Conservation (phyloP, 2,113 vertebrate genomes). For the Oncorhynchus gorbuscha region DNA sequence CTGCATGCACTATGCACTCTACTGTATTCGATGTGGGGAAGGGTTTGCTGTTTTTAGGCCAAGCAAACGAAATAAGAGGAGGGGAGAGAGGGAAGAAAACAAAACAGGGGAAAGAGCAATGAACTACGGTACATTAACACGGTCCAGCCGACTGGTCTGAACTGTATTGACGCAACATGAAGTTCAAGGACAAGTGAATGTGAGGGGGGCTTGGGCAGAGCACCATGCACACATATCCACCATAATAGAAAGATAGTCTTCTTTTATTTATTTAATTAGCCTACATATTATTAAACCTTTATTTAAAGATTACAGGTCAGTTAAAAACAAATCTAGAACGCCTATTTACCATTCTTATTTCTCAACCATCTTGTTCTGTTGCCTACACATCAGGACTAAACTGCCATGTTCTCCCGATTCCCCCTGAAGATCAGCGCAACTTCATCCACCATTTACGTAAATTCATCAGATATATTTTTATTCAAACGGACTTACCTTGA, state of each 20-base stretch:
- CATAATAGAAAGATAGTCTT: background rate
- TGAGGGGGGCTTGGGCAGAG: background rate
- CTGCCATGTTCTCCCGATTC: no score
- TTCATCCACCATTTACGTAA: no score
- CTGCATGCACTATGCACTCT: background rate
- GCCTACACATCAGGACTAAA: no score
- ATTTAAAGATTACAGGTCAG: background rate
- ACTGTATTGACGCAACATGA: background rate
- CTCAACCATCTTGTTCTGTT: no score
- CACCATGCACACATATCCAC: background rate
- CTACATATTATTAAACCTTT: background rate
- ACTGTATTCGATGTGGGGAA: background rate
- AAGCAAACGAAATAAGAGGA: background rate
- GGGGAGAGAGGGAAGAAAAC: background rate
- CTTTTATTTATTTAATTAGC: background rate
- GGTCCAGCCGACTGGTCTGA: background rate
- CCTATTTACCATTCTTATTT: background rate
- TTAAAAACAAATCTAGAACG: background rate
- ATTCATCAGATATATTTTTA: no score
- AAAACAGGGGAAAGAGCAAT: background rate
- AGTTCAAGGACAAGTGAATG: background rate
- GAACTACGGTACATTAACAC: slow-evolving; percentile 9
- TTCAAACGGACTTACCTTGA: no score
- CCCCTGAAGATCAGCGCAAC: no score
- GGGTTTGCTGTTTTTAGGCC: background rate